These are phyloP conservation scores for Baryphthengus martii DNA, from an alignment of 2,113 vertebrate genomes.

Conservation along the genomic window DNA sequence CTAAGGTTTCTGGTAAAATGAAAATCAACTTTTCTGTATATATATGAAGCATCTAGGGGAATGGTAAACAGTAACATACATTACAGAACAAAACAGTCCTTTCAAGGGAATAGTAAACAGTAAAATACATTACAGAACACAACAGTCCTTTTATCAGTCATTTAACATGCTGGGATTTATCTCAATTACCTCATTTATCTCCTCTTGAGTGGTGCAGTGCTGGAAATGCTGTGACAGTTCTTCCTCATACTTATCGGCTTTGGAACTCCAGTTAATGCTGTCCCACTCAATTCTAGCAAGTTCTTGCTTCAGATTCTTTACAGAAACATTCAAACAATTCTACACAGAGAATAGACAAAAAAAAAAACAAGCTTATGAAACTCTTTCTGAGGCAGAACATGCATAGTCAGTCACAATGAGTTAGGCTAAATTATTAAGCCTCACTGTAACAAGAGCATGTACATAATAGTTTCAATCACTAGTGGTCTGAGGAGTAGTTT, in stretches of 20 bases:
- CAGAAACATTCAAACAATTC: constrained; percentile 74
- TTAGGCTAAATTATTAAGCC: background rate
- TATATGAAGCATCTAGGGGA: background rate
- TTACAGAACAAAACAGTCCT: background rate
- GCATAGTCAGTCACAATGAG: background rate
- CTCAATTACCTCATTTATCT: constrained; percentile 79
- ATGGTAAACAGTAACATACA: background rate
- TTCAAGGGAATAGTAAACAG: background rate
- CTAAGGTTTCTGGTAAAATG: background rate
- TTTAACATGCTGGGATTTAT: background rate
- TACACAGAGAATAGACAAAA: constrained; percentile 36
- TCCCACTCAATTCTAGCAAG: constrained; percentile 72
- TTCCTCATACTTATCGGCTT: constrained; percentile 60
- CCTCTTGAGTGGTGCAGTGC: constrained; percentile 68
- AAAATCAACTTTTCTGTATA: background rate
- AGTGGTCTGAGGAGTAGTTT: background rate
- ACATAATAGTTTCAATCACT: background rate
- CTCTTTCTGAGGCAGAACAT: background rate
- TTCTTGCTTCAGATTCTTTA: constrained; percentile 76
- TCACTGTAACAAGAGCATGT: background rate
- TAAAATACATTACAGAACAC: background rate
- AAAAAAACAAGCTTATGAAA: background rate
- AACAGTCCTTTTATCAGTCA: background rate
- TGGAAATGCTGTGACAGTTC: constrained; percentile 62
- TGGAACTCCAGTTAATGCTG: constrained; percentile 62